Base-by-base conservation (phyloP, 2,797 vertebrate genomes). In the Sebastolobus altivelis region DNA sequence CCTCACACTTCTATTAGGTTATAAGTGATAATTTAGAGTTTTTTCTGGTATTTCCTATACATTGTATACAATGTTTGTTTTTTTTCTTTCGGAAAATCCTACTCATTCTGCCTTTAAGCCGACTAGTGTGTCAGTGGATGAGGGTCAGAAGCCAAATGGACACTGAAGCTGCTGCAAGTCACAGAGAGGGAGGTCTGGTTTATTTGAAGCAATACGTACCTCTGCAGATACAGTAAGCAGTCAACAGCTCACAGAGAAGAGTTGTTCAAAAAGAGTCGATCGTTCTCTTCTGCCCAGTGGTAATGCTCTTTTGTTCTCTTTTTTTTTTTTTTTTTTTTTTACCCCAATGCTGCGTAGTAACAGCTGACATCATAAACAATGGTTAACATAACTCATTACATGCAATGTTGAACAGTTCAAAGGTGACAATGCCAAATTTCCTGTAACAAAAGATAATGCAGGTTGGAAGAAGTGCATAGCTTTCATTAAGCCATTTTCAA, bases 291-390 rank as follows among this genome's bases (percentile, higher is more conserved):
- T 63, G n/a, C 79, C 72, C 76, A 59, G 18, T 43, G 2, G 16
- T 37, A 43, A 16, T 6, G 16, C 35, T 60, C 49, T 49, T 80
- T 46, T 58, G 63, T 72, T 78, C 40, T 56, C 54, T 33, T 37
- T 56, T 49, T 49, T 27, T 5, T 40, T 40, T 40, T 40, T 40
- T 40, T 74, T 54, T 20, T 37, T 72, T 83, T 83, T 29, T 35
- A 59, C 76, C 31, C 61, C 9, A 31, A 0, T 66, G 38, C 40
- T 65, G 61, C 76, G 56, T 75, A 77, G 69, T 65, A 84, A 82
- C 72, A 86, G 69, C 65, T 70, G 62, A 74, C 49, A 79, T 74
- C 81, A 81, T 27, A 33, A 62, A 62, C 63, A 76, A 6, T 52
- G 6, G 13, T 29, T 61, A 22, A 29, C 3, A 70, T 38, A 60